Evolutionary conservation across 1,140 invertebrate genomes (phyloP).

Genomic region (Drosophila micromelanica): DNA sequence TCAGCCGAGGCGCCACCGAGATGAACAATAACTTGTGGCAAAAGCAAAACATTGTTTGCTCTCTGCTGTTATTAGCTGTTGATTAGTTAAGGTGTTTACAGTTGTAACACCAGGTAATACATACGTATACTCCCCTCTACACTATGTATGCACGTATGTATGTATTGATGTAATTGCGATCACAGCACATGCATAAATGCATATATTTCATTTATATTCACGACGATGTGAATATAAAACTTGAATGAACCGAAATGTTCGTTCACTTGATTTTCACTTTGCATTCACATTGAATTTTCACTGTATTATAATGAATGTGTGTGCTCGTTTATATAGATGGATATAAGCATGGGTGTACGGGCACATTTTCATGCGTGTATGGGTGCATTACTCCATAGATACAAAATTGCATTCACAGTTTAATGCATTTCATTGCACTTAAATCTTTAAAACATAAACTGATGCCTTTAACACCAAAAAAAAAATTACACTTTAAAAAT

Average conservation of each 20-base stretch:
- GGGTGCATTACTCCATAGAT: background rate
- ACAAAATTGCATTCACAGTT: background rate
- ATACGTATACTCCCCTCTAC: conserved; percentile 2
- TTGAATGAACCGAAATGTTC: conserved; percentile 15
- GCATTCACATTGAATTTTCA: conserved; percentile 74
- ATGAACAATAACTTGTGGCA: conserved; percentile 43
- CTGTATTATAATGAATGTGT: conserved; percentile 53
- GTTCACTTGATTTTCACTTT: conserved; percentile 69
- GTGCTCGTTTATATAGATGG: background rate
- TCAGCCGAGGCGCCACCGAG: conserved; percentile 13
- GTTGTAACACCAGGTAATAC: conserved; percentile 13
- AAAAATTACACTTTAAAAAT: too few relatives aligned
- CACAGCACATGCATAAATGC: conserved; percentile 10
- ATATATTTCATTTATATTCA: conserved; percentile 18
- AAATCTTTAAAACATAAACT: too few relatives aligned
- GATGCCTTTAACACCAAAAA: too few relatives aligned
- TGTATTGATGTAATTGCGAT: conserved; percentile 24
- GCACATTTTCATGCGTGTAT: too few relatives aligned
- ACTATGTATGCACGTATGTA: conserved; percentile 45
- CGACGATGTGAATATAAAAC: conserved; percentile 27
- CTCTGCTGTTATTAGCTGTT: conserved; percentile 38
- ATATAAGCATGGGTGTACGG: conserved; percentile 10
- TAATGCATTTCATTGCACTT: background rate
- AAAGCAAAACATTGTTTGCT: conserved; percentile 51
- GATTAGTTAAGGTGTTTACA: conserved; percentile 11